These are phyloP conservation scores for Microtus ochrogaster DNA, from an alignment of 2,113 vertebrate genomes.

Conservation along the genomic window DNA sequence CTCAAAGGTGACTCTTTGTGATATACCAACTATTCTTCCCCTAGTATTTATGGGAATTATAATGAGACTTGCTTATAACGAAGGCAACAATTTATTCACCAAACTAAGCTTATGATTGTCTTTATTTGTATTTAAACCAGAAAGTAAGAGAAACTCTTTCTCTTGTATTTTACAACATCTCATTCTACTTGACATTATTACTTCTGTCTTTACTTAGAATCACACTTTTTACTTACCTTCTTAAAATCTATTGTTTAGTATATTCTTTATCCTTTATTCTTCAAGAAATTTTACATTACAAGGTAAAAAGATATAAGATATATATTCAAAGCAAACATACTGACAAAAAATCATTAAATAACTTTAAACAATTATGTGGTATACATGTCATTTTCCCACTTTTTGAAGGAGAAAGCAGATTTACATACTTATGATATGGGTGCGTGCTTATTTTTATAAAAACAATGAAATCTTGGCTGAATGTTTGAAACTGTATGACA, in stretches of 20 bases:
- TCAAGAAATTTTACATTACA: not conserved
- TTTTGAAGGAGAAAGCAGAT: not conserved
- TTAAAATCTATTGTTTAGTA: no score
- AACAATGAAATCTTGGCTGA: not conserved
- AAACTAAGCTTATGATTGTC: not conserved
- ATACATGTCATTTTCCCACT: not conserved
- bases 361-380: not conserved
- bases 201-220: not conserved
- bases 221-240: not conserved
- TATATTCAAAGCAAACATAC: not conserved
- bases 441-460: not conserved
- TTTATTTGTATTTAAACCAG: constrained; percentile 18
- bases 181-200: not conserved
- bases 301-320: not conserved
- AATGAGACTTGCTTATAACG: not conserved
- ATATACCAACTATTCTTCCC: not conserved
- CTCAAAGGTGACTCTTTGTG: not conserved
- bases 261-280: not conserved
- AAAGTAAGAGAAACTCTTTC: not conserved
- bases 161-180: not conserved
- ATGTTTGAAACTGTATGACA: not conserved
- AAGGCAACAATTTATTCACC: not conserved
- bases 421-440: not conserved
- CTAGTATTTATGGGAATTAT: not conserved
- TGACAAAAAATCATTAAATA: not conserved